phyloP scores from a whole-genome alignment of 2,888 invertebrate species.

The Argyra leucocephala region DNA sequence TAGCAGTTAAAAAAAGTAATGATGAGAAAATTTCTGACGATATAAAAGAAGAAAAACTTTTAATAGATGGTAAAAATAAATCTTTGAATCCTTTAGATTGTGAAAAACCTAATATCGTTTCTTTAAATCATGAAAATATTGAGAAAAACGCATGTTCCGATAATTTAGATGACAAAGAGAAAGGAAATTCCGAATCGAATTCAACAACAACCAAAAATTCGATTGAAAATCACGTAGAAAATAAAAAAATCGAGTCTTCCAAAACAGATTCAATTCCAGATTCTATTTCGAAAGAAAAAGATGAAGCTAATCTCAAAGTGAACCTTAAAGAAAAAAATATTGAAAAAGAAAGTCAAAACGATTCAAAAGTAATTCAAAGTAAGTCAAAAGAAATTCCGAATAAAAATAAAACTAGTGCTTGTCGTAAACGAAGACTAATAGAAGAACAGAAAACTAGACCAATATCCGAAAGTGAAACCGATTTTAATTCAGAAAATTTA shows the following conservation, averaged over 20 bases:
- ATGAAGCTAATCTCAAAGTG: background rate
- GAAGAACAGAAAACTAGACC: slow-evolving; percentile 28
- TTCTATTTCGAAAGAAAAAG: slow-evolving; percentile 35
- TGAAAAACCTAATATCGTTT: background rate
- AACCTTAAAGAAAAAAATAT: background rate
- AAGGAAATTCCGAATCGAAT: background rate
- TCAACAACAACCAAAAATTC: background rate
- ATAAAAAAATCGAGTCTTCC: background rate
- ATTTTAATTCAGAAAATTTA: slow-evolving; percentile 44
- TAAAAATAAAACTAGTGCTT: background rate
- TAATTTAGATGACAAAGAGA: background rate
- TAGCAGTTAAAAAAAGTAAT: slow-evolving; percentile 2
- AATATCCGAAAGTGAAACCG: slow-evolving; percentile 39
- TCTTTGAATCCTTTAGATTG: background rate
- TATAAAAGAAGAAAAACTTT: background rate
- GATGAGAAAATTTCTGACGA: slow-evolving; percentile 15
- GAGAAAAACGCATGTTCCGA: background rate
- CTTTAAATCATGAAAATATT: background rate
- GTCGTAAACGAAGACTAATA: background rate
- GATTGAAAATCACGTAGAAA: slow-evolving; percentile 9
- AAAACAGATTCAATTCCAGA: slow-evolving; percentile 26
- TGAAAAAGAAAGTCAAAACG: background rate
- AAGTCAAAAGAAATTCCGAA: background rate
- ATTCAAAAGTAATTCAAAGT: background rate
- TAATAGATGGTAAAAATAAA: slow-evolving; percentile 9